These are phyloP conservation scores for Stramonita haemastoma DNA, from an alignment of 2,888 invertebrate species.

Conservation along the genomic window DNA sequence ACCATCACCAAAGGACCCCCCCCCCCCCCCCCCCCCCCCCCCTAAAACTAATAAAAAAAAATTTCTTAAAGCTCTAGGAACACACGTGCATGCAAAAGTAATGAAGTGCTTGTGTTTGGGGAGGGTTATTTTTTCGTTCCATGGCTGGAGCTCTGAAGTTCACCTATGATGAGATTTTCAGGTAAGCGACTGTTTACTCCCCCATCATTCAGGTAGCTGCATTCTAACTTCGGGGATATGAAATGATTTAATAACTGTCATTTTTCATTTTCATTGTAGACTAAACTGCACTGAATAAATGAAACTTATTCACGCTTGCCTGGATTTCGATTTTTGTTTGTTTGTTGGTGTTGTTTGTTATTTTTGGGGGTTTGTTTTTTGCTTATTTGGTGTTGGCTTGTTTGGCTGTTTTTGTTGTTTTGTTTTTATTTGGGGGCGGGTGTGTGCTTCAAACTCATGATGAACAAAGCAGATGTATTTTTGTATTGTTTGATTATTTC, in stretches of 20 bases:
- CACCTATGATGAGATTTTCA: neutral
- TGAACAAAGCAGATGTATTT: neutral
- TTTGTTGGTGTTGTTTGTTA: neutral
- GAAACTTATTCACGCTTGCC: neutral
- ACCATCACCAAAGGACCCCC: too few species aligned
- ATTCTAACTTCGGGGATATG: neutral
- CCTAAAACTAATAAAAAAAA: too few species aligned
- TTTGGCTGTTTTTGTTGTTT: neutral
- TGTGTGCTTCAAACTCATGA: neutral
- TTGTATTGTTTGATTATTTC: neutral
- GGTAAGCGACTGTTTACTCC: neutral
- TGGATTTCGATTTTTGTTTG: neutral
- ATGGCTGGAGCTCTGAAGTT: too few species aligned
- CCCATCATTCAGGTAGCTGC: neutral
- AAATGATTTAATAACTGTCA: neutral
- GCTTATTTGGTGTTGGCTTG: neutral
- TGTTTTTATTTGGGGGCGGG: neutral
- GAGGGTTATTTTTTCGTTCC: too few species aligned
- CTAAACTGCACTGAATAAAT: neutral
- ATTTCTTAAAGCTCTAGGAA: too few species aligned
- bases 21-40: too few species aligned
- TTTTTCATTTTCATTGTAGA: neutral
- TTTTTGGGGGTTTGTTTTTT: neutral
- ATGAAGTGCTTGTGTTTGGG: too few species aligned
- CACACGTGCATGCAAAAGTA: too few species aligned